Evolutionary conservation across 2,888 invertebrate genomes (phyloP).

Genomic region (Agrochola lota): DNA sequence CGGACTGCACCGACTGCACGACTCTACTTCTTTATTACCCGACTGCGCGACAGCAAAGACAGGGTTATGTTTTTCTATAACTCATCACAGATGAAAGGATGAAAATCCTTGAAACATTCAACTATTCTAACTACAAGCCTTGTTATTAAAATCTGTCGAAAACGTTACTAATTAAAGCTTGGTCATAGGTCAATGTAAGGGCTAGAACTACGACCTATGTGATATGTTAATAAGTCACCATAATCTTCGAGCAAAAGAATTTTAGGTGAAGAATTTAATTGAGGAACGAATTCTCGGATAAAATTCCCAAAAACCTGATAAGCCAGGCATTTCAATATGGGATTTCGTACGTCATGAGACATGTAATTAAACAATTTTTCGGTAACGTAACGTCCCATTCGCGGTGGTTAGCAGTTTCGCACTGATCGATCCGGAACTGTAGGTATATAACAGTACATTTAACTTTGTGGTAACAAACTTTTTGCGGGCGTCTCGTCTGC

Average conservation of each 20-base stretch:
- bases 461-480: slow-evolving; percentile 50
- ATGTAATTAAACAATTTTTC: slow-evolving; percentile 35
- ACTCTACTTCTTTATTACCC: not conserved
- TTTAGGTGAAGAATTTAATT: slow-evolving; percentile 1
- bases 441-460: slow-evolving; percentile 63
- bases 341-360: not conserved
- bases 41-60: not conserved
- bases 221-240: slow-evolving; percentile 16
- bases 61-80: slow-evolving; percentile 2
- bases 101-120: not conserved
- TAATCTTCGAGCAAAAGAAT: slow-evolving; percentile 3
- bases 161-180: slow-evolving; percentile 14
- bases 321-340: not conserved
- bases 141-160: slow-evolving; percentile 24
- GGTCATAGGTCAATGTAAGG: slow-evolving; percentile 50
- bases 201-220: slow-evolving; percentile 24
- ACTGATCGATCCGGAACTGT: slow-evolving; percentile 39
- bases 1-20: slow-evolving; percentile 17
- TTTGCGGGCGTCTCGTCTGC: slow-evolving; percentile 53
- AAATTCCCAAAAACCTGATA: not conserved
- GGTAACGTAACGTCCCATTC: slow-evolving; percentile 28
- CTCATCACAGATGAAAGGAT: not conserved
- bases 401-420: slow-evolving; percentile 13
- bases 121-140: not conserved
- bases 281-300: not conserved